phyloP scores from a whole-genome alignment of 2,888 invertebrate species.

The Scrobipalpa costella region DNA sequence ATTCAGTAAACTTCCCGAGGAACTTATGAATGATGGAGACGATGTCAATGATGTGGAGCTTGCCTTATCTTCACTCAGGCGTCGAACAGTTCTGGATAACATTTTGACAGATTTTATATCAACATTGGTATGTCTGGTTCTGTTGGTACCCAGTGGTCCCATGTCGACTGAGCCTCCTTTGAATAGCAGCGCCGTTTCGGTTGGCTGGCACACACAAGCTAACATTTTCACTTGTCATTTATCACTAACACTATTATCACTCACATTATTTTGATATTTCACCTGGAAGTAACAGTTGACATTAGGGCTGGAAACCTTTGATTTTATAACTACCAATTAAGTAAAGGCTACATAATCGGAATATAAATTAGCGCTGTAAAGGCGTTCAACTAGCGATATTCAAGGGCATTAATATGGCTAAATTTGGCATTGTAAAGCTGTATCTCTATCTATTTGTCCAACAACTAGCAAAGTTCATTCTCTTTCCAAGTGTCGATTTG shows the following conservation, averaged over 20 bases:
- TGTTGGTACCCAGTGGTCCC: constrained; percentile 77
- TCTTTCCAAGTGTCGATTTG: no score
- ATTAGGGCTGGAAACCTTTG: constrained; percentile 31
- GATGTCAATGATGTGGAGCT: constrained; percentile 60
- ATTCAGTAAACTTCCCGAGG: constrained; percentile 66
- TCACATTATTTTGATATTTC: constrained; percentile 56
- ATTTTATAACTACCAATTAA: constrained; percentile 1
- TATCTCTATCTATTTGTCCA: no score
- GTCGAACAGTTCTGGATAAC: constrained; percentile 54
- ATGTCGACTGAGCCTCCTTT: constrained; percentile 77
- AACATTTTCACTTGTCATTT: constrained; percentile 79
- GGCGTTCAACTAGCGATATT: background rate
- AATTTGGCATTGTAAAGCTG: background rate
- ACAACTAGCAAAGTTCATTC: no score
- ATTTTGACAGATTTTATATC: constrained; percentile 63
- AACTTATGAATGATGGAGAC: constrained; percentile 59
- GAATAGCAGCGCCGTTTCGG: constrained; percentile 79
- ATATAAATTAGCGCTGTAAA: constrained; percentile 15
- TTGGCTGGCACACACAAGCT: constrained; percentile 85
- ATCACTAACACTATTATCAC: constrained; percentile 54
- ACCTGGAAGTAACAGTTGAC: background rate
- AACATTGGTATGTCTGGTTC: constrained; percentile 61
- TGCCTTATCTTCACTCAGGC: constrained; percentile 60
- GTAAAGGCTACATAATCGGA: background rate
- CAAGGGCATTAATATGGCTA: background rate